phyloP scores from a whole-genome alignment of 2,113 vertebrate species.

The Aldabrachelys gigantea region DNA sequence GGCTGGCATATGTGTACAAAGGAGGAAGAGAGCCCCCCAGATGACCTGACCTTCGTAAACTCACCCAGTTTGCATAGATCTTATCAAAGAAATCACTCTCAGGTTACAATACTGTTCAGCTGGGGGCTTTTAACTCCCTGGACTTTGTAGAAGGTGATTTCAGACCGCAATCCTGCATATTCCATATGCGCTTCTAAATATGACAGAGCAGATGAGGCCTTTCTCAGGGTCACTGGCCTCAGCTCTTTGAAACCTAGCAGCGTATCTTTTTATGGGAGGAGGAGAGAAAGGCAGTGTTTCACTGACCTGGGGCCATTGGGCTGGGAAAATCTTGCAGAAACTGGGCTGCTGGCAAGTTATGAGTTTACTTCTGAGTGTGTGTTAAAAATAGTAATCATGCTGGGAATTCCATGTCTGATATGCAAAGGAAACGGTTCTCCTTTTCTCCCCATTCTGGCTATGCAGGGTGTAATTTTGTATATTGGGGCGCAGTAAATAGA shows the following conservation, averaged over 20 bases:
- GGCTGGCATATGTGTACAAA: background rate
- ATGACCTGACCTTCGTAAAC: background rate
- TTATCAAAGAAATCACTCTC: background rate
- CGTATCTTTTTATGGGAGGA: background rate
- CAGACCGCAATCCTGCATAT: rapidly evolving
- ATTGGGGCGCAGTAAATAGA: background rate
- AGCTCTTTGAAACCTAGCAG: background rate
- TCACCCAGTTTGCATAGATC: background rate
- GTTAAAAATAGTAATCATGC: rapidly evolving
- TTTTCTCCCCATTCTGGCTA: background rate
- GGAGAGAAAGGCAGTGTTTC: rapidly evolving
- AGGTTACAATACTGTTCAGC: background rate
- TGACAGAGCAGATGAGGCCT: background rate
- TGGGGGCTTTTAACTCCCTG: background rate
- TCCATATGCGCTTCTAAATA: background rate
- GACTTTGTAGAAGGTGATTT: background rate
- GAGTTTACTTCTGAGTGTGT: rapidly evolving
- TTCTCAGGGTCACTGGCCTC: background rate
- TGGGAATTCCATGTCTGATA: background rate
- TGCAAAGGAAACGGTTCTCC: background rate
- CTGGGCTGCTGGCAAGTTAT: rapidly evolving
- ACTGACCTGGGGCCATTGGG: rapidly evolving
- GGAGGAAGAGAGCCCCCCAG: background rate
- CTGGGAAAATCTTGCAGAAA: background rate
- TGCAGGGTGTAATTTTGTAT: background rate